These are phyloP conservation scores for Serinus canaria DNA, from an alignment of 2,113 vertebrate species.

Conservation along the genomic window DNA sequence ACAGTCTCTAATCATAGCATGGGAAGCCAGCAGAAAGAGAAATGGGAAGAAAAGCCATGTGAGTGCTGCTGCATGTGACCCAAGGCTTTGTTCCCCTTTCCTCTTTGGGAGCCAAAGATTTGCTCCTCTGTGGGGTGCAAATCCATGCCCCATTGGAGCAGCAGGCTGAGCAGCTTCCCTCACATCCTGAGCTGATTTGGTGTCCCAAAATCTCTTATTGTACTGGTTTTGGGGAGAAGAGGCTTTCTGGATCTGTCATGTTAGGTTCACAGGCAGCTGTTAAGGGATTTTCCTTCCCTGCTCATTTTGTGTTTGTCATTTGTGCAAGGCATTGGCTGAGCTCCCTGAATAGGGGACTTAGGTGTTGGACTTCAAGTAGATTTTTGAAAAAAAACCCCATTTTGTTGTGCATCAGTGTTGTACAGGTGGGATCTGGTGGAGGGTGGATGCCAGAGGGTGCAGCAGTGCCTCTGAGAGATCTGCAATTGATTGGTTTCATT, in stretches of 20 bases:
- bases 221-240: rapidly evolving
- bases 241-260: not conserved
- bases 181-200: not conserved
- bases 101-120: not conserved
- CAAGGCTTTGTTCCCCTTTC: not conserved
- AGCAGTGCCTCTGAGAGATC: not conserved
- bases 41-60: not conserved
- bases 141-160: not conserved
- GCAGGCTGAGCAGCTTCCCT: not conserved
- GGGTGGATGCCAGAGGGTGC: not conserved
- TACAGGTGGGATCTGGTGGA: not conserved
- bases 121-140: not conserved
- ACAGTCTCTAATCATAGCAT: not conserved
- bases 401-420: not conserved
- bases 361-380: not conserved
- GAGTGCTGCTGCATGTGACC: not conserved
- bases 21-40: not conserved
- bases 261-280: not conserved
- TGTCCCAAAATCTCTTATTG: not conserved
- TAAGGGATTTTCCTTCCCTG: not conserved
- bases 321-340: not conserved
- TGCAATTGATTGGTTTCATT: not conserved
- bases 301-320: not conserved
- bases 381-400: not conserved
- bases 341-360: not conserved